Conservation (phyloP, 2,888 invertebrate genomes). For the Zygaena filipendulae region DNA sequence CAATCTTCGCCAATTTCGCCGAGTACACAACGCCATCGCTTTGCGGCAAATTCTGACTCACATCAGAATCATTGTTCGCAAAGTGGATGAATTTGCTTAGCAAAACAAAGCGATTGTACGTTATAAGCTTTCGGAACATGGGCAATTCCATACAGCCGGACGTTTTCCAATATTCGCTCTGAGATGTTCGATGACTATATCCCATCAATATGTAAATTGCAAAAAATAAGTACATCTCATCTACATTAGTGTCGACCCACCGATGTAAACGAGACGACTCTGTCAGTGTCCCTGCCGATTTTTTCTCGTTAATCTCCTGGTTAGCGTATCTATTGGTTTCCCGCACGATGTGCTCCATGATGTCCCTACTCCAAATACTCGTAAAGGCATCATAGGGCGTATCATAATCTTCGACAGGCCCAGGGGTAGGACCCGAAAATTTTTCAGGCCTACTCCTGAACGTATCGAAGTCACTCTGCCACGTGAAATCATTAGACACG, state of each 20-base stretch:
- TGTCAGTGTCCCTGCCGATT: slow-evolving; percentile 5
- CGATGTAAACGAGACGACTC: slow-evolving; percentile 11
- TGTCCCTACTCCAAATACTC: slow-evolving; percentile 14
- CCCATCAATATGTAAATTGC: slow-evolving; percentile 18
- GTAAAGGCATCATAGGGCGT: slow-evolving; percentile 16
- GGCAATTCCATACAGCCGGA: slow-evolving; percentile 10
- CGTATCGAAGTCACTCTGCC: slow-evolving; percentile 12
- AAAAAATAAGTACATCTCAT: slow-evolving; percentile 17
- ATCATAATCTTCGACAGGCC: slow-evolving; percentile 14
- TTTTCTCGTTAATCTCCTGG: slow-evolving; percentile 13
- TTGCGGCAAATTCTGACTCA: slow-evolving; percentile 2
- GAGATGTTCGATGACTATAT: slow-evolving; percentile 9
- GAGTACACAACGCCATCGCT: slow-evolving; percentile 5
- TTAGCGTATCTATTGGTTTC: slow-evolving; percentile 20
- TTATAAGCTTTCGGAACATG: slow-evolving; percentile 12
- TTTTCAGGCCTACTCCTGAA: slow-evolving; percentile 16
- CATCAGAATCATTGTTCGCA: slow-evolving; percentile 12
- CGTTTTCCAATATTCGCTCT: slow-evolving; percentile 15
- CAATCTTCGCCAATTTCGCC: slow-evolving; percentile 11
- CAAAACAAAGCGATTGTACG: slow-evolving; percentile 14
- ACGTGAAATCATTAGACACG: slow-evolving; percentile 6
- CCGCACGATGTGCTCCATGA: slow-evolving; percentile 16
- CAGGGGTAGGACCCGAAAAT: slow-evolving; percentile 17
- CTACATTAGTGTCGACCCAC: slow-evolving; percentile 15
- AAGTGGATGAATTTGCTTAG: slow-evolving; percentile 17